Percentiles rank a stretch among this genome's conserved stretches.
phyloP scores from a whole-genome alignment of 2,797 vertebrate species.

The Amblyraja radiata region DNA sequence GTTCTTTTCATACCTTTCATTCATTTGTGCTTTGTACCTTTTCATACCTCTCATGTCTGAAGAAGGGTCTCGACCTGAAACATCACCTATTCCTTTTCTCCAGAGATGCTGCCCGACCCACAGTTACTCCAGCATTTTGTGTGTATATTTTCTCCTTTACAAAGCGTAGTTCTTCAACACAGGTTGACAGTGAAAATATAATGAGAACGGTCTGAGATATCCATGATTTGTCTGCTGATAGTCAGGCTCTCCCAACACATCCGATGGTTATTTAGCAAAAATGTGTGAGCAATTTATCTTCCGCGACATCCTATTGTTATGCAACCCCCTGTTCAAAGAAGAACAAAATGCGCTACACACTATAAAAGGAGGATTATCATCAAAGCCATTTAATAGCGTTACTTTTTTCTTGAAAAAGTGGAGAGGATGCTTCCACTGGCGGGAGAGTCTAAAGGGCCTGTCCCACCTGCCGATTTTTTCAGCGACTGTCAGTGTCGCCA shows the following conservation, averaged over 20 bases:
- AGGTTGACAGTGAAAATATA: not conserved
- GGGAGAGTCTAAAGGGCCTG: too few relatives aligned
- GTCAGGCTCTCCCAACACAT: not conserved
- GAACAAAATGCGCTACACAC: not conserved
- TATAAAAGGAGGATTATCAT: not conserved
- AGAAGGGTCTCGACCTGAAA: too few relatives aligned
- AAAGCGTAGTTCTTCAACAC: not conserved
- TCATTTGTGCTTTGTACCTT: too few relatives aligned
- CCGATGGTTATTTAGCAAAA: not conserved
- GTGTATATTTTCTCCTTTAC: not conserved
- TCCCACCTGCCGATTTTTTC: too few relatives aligned
- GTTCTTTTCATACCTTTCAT: too few relatives aligned
- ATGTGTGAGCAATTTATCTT: not conserved
- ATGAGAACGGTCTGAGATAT: not conserved
- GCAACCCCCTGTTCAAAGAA: not conserved
- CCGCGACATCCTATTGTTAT: not conserved
- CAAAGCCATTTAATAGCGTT: not conserved
- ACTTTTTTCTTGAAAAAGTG: not conserved
- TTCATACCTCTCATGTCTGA: too few relatives aligned
- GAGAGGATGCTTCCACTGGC: too few relatives aligned
- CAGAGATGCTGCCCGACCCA: too few relatives aligned
- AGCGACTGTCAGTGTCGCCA: too few relatives aligned
- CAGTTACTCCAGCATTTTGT: too few relatives aligned
- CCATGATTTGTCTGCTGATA: not conserved
- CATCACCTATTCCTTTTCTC: too few relatives aligned